Evolutionary conservation across 2,888 invertebrate species (phyloP), one percentile per base, ranked within the genome.

Genomic region (Herminia tarsipennalis): DNA sequence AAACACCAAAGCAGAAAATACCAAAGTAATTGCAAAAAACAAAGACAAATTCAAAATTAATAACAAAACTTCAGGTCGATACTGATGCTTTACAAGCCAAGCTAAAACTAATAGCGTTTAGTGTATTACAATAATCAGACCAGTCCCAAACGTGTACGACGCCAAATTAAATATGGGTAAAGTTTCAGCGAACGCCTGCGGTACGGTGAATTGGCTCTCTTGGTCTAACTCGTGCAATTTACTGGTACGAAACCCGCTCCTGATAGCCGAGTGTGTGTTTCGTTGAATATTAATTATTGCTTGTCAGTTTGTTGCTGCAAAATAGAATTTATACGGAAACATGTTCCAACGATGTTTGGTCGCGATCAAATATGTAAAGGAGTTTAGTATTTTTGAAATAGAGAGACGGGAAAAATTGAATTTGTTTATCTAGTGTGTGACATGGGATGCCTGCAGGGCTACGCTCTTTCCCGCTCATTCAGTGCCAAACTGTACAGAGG

Each of bases 111-210:
- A 66, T 56, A 62, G 50, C 51, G 61, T 64, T 55, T 60, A 51
- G 42, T 52, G 63, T 53, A 58, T 54, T 62, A 63, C 63, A 63
- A 66, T 63, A 63, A 63, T 63, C 63, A 62, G 63, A 37, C 32
- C 22, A 28, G 48, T 54, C 59, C 32, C 58, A 2, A 45, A 48
- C 37, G 59, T 45, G 47, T 52, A 37, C 28, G 54, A 25, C 58
- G 61, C 65, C 62, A 70, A 70, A 70, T 70, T 70, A 70, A 70
- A 70, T 70, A 70, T 66, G 60, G 54, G 51, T 37, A 55, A 70
- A 71, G 66, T 70, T 71, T 59, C 39, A 46, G 43, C 40, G 34
- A 63, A 66, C 62, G 55, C 56, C 43, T 17, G 38, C 38, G 48
- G 48, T 35, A 10, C 10, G 29, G 34, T n/a, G 46, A 30, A 46